Evolutionary conservation across 2,797 vertebrate genomes (phyloP).

Genomic region (Epinephelus coioides): DNA sequence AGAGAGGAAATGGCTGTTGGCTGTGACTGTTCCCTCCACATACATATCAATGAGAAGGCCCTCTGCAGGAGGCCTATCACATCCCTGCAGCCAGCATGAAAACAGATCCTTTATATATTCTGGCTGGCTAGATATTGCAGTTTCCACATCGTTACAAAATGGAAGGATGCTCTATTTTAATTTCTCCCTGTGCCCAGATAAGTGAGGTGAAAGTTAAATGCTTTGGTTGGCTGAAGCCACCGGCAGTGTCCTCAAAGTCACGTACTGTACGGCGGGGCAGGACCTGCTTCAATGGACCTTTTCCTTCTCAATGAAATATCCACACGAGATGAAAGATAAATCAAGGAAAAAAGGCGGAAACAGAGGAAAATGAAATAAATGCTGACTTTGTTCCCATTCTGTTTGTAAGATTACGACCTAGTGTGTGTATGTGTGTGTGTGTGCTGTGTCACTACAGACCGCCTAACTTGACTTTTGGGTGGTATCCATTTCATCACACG

Average conservation of each 20-base stretch:
- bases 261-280: slow-evolving; percentile 56
- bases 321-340: slow-evolving; percentile 70
- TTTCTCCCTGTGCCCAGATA: slow-evolving; percentile 29
- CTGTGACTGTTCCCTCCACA: slow-evolving; percentile 19
- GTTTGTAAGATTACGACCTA: background rate
- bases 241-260: slow-evolving; percentile 57
- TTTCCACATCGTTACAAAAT: slow-evolving; percentile 45
- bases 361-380: slow-evolving; percentile 45
- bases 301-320: slow-evolving; percentile 67
- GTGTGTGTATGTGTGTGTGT: slow-evolving; percentile 7
- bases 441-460: slow-evolving; percentile 37
- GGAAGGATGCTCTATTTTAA: slow-evolving; percentile 27
- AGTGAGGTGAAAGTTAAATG: slow-evolving; percentile 55
- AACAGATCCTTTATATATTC: slow-evolving; percentile 45
- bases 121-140: slow-evolving; percentile 12
- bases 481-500: slow-evolving; percentile 64
- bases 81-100: slow-evolving; percentile 44
- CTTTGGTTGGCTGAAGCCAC: slow-evolving; percentile 56
- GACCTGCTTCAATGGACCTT: slow-evolving; percentile 42
- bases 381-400: slow-evolving; percentile 46
- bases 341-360: slow-evolving; percentile 54
- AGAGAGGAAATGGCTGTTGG: slow-evolving; percentile 3
- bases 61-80: slow-evolving; percentile 40
- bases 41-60: slow-evolving; percentile 30
- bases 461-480: slow-evolving; percentile 55